phyloP scores from a whole-genome alignment of 2,888 invertebrate species.

The Ptychoptera contaminata region DNA sequence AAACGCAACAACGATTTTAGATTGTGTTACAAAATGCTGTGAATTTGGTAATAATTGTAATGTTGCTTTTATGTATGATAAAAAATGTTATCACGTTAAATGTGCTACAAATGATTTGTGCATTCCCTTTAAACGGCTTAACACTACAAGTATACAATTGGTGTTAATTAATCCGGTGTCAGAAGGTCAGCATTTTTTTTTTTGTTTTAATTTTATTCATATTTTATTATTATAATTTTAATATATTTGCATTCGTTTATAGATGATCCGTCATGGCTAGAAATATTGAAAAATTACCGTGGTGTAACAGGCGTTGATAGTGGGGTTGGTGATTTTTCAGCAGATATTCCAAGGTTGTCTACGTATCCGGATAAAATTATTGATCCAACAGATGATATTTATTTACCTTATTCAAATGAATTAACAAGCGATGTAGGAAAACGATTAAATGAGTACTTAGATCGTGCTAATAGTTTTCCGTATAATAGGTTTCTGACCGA shows the following conservation, averaged over 20 bases:
- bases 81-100: constrained; percentile 60
- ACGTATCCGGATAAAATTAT: constrained; percentile 2
- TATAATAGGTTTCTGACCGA: constrained; percentile 15
- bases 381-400: not conserved
- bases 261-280: constrained; percentile 19
- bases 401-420: not conserved
- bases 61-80: constrained; percentile 60
- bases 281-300: constrained; percentile 18
- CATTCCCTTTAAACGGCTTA: constrained; percentile 44
- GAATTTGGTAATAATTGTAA: constrained; percentile 41
- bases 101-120: constrained; percentile 58
- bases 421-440: constrained; percentile 17
- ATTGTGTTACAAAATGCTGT: constrained; percentile 45
- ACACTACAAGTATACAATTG: constrained; percentile 52
- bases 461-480: constrained; percentile 18
- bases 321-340: constrained; percentile 9
- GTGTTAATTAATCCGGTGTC: constrained; percentile 58
- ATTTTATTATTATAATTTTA: not conserved
- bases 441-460: constrained; percentile 18
- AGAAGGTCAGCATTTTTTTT: constrained; percentile 27
- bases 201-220: not conserved
- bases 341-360: constrained; percentile 10
- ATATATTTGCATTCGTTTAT: too few relatives aligned
- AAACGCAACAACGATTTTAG: constrained; percentile 47
- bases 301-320: not conserved